Percentiles rank a stretch among this genome's conserved stretches.
phyloP scores from a whole-genome alignment of 2,797 vertebrate species.

The Tamandua tetradactyla region DNA sequence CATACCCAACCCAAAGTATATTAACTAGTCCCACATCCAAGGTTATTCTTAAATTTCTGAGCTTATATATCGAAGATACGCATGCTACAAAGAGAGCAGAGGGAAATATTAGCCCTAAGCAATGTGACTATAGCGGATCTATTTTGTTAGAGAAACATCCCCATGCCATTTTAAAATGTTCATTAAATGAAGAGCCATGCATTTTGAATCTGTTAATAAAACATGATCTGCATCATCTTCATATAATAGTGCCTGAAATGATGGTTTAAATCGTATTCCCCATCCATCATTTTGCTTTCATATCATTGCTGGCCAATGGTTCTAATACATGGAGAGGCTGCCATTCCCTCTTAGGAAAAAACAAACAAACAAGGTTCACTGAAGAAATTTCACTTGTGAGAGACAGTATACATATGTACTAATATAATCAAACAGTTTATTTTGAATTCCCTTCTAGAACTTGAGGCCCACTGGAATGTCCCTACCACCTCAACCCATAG shows the following conservation, averaged over 20 bases:
- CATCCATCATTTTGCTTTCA: neutral
- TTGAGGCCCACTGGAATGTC: neutral
- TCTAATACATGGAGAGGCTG: neutral
- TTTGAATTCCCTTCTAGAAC: neutral
- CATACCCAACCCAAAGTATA: neutral
- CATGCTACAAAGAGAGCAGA: neutral
- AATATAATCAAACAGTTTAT: neutral
- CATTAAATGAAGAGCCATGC: constrained; percentile 6
- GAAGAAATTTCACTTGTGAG: neutral
- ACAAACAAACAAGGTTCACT: neutral
- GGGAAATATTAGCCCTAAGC: neutral
- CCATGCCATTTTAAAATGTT: neutral
- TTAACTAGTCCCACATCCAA: constrained; percentile 11
- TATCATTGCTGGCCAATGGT: neutral
- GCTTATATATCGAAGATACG: neutral
- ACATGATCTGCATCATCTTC: neutral
- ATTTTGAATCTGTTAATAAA: neutral
- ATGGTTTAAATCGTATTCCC: neutral
- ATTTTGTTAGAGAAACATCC: neutral
- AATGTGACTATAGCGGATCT: neutral
- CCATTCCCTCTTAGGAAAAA: neutral
- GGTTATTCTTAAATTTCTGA: neutral
- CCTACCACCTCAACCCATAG: neutral
- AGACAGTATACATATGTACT: neutral
- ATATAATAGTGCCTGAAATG: neutral